phyloP scores from a whole-genome alignment of 2,113 vertebrate genomes.

The Charina bottae region DNA sequence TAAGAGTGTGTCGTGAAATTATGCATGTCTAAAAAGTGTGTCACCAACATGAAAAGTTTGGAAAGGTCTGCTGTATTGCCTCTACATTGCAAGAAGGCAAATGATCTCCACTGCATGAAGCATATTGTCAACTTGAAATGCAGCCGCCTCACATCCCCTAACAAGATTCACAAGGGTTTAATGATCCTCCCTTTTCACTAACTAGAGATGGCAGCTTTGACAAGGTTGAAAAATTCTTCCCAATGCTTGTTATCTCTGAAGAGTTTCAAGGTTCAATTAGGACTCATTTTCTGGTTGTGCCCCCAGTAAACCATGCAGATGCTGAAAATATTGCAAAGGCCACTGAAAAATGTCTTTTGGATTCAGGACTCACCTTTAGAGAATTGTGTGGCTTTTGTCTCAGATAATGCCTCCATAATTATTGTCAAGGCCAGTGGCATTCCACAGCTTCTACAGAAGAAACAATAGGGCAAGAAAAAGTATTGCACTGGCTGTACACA shows the following conservation, averaged over 20 bases:
- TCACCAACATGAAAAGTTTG: too few relatives aligned
- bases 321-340: neutral
- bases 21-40: too few relatives aligned
- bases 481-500: neutral
- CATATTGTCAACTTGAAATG: neutral
- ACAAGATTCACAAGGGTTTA: neutral
- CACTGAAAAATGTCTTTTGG: neutral
- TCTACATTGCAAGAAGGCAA: neutral
- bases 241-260: neutral
- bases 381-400: neutral
- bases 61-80: neutral
- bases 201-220: neutral
- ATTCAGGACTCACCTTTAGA: neutral
- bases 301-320: neutral
- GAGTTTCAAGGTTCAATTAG: neutral
- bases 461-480: neutral
- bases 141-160: neutral
- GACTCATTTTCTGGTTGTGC: neutral
- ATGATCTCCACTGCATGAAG: neutral
- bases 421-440: neutral
- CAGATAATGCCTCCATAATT: neutral
- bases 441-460: neutral
- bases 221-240: neutral
- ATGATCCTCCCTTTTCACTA: neutral
- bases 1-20: too few relatives aligned